Evolutionary conservation across 2,113 vertebrate genomes (phyloP).

Genomic region (Gavia stellata): DNA sequence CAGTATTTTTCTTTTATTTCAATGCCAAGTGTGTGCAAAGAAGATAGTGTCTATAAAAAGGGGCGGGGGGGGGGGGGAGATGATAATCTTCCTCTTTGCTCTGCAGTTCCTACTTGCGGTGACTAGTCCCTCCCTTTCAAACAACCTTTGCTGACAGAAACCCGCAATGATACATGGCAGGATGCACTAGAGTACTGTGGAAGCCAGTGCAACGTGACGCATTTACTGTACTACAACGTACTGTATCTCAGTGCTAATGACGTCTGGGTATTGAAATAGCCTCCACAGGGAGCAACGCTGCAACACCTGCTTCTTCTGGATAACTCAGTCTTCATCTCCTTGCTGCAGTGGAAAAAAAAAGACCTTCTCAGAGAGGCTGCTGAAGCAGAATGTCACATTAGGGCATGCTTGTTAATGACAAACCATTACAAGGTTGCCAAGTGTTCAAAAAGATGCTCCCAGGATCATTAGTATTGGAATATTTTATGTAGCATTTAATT

Average conservation of each 20-base stretch:
- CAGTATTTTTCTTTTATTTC: background rate
- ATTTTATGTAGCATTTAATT: conserved; percentile 25
- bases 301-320: conserved; percentile 65
- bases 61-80: rapidly evolving
- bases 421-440: conserved; percentile 39
- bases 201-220: conserved; percentile 42
- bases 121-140: conserved; percentile 57
- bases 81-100: background rate
- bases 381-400: conserved; percentile 34
- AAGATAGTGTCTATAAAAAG: rapidly evolving
- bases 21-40: background rate
- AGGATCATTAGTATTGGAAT: background rate
- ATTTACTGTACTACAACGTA: conserved; percentile 62
- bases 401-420: conserved; percentile 35
- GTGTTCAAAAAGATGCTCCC: background rate
- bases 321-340: background rate
- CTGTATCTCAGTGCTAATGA: conserved; percentile 64
- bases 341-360: background rate
- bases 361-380: conserved; percentile 3
- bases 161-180: conserved; percentile 46
- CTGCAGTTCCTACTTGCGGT: background rate
- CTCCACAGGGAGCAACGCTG: conserved; percentile 54
- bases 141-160: conserved; percentile 69
- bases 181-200: conserved; percentile 26
- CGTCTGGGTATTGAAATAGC: conserved; percentile 62